Conservation (phyloP, 1,140 invertebrate species). For the Ridgeia piscesae region DNA sequence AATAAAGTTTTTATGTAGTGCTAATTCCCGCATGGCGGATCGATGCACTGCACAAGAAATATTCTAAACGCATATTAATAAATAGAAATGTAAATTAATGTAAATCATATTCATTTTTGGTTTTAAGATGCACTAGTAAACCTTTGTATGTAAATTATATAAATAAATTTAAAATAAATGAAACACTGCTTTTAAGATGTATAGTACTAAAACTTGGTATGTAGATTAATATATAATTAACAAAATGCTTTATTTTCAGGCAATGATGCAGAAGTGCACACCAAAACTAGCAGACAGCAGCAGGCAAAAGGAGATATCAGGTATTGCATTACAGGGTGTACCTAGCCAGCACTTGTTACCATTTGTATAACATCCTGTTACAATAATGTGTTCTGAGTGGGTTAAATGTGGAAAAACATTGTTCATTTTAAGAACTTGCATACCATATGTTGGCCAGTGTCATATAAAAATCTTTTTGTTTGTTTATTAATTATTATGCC, state of each 20-base stretch:
- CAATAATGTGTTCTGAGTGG: neutral
- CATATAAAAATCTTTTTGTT: neutral
- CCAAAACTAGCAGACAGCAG: constrained; percentile 38
- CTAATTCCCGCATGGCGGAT: no score
- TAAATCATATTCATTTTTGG: no score
- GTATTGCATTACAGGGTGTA: constrained; percentile 15
- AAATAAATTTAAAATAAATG: no score
- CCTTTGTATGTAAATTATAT: no score
- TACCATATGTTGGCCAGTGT: neutral
- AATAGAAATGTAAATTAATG: no score
- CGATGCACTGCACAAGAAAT: no score
- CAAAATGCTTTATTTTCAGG: constrained; percentile 32
- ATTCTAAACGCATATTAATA: no score
- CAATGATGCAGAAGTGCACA: constrained; percentile 37
- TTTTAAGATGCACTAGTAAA: no score
- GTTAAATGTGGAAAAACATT: neutral
- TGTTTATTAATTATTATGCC: neutral
- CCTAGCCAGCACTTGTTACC: neutral
- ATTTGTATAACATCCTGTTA: neutral
- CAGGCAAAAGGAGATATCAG: constrained; percentile 33
- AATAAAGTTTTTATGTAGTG: no score
- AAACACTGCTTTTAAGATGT: no score
- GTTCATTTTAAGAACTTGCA: neutral
- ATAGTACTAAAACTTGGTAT: no score
- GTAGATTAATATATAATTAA: no score